Evolutionary conservation across 2,888 invertebrate genomes (phyloP), one percentile per base, ranked within the genome.

Genomic region (Lamproptera curius): DNA sequence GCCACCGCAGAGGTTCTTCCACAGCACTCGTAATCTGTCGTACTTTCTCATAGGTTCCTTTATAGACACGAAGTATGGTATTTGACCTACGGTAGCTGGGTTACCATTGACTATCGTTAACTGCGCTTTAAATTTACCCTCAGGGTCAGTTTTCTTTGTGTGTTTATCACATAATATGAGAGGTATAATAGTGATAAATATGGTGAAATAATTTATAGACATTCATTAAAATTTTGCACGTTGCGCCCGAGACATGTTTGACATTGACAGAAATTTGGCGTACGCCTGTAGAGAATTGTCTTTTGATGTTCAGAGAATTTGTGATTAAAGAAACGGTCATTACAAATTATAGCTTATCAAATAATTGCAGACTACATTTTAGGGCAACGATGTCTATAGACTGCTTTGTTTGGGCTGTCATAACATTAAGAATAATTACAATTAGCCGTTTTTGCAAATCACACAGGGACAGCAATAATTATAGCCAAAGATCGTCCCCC

Each of bases 61-160:
- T 2, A 83, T 56, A 0, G 83, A 82, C 0, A 80, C 76, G 1
- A 83, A 42, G 44, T 73, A 82, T 0, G 82, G 78, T 1, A 80
- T 59, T 26, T 73, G 58, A 0, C 67, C 68, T 2, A 26, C 42
- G 0, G 3, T 2, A 0, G 69, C 75, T 0, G 69, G 67, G 3
- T 61, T 46, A 0, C 80, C 82, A 26, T 75, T 70, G 1, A 77
- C 73, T 1, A 81, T 56, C 0, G 67, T 61, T 0, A 76, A 77
- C 39, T 62, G 58, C 2, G 74, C 60, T 1, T 45, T 55, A 17
- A 56, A 58, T 39, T 54, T 69, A 0, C 76, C 72, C 54, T 81
- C 67, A 31, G 74, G 76, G 2, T 75, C 44, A 0, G 77, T 69
- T 0, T 77, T 81, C 33, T 82, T 73, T 0, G 76, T 39, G 1